Conservation (phyloP, 2,113 vertebrate species). For the Xenotilapia leptura region DNA sequence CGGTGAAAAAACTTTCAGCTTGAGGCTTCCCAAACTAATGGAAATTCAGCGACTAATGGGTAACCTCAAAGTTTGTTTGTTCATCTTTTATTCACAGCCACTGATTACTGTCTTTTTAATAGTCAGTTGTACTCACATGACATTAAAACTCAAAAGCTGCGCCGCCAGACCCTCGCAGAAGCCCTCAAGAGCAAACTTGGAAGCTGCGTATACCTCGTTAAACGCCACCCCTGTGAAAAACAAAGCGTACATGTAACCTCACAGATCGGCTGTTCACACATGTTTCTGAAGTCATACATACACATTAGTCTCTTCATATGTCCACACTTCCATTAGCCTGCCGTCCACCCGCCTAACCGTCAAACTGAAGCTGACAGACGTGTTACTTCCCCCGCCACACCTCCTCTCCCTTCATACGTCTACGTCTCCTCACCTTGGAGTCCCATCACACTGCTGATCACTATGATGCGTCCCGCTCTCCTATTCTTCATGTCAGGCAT, state of each 20-base stretch:
- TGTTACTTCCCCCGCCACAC: not conserved
- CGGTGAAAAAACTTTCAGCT: not conserved
- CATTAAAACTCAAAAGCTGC: constrained; percentile 68
- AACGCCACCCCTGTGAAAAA: constrained; percentile 64
- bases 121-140: constrained; percentile 57
- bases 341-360: not conserved
- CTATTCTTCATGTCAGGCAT: constrained; percentile 73
- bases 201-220: constrained; percentile 71
- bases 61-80: not conserved
- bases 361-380: not conserved
- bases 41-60: not conserved
- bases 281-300: not conserved
- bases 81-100: not conserved
- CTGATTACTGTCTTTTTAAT: not conserved
- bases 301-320: not conserved
- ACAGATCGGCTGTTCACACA: not conserved
- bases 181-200: constrained; percentile 74
- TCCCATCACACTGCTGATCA: constrained; percentile 74
- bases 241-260: not conserved
- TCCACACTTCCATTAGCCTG: not conserved
- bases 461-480: constrained; percentile 66
- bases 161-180: constrained; percentile 72
- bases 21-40: not conserved
- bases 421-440: constrained; percentile 59
- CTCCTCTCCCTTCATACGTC: not conserved